Evolutionary conservation across 1,140 invertebrate genomes (phyloP).

Genomic region (Brachionus rotundiformis): DNA sequence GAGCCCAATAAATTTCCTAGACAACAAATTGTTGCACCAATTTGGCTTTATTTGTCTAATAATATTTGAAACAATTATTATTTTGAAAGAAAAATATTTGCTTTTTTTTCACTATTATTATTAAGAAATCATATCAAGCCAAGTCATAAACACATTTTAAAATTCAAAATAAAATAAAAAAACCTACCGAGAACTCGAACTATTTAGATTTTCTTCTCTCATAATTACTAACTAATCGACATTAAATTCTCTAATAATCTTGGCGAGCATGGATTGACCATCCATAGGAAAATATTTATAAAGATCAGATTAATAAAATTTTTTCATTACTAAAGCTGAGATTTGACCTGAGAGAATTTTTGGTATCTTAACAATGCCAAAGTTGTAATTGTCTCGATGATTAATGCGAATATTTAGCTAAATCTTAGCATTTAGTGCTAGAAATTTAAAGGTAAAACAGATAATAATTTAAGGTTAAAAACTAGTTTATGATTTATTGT

Average conservation of each 20-base stretch:
- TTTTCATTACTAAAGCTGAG: neutral
- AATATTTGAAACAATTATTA: neutral
- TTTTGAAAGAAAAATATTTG: neutral
- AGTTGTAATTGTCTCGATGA: neutral
- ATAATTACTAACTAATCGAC: neutral
- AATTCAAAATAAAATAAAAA: neutral
- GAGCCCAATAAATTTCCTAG: neutral
- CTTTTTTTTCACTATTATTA: neutral
- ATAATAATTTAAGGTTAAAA: neutral
- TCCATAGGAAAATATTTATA: neutral
- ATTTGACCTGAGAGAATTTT: neutral
- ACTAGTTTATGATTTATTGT: slow-evolving; percentile 3
- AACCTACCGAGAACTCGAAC: neutral
- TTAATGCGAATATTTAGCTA: neutral
- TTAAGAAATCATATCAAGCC: neutral
- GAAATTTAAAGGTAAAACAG: neutral
- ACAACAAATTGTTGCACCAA: neutral
- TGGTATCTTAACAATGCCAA: neutral
- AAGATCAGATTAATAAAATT: neutral
- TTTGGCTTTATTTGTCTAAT: neutral
- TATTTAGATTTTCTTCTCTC: neutral
- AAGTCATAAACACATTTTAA: neutral
- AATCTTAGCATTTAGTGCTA: neutral
- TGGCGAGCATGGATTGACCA: neutral
- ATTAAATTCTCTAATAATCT: neutral